Percentiles rank a stretch among this genome's conserved stretches.
Conservation (phyloP, 2,888 invertebrate genomes). For the Meiosimyza platycephala region DNA sequence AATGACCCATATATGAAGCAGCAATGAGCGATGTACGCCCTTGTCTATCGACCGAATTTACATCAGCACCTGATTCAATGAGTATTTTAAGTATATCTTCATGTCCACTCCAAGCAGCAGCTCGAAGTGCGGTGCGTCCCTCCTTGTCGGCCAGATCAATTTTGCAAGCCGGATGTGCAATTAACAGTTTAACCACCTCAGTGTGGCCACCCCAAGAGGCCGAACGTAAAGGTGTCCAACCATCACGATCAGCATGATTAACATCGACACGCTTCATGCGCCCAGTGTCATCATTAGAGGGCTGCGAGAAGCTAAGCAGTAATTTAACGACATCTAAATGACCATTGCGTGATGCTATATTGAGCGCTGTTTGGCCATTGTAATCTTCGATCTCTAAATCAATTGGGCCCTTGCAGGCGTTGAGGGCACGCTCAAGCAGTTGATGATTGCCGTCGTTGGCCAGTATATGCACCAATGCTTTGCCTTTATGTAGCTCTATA, state of each 20-base stretch:
- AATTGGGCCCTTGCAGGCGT: constrained; percentile 70
- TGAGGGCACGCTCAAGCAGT: constrained; percentile 73
- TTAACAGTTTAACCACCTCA: constrained; percentile 83
- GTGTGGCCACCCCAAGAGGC: constrained; percentile 97
- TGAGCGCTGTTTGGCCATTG: constrained; percentile 87
- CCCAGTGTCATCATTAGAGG: constrained; percentile 62
- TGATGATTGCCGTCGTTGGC: constrained; percentile 81
- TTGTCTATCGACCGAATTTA: constrained; percentile 88
- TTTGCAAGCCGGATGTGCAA: constrained; percentile 79
- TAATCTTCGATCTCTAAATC: constrained; percentile 76
- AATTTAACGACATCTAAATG: constrained; percentile 79
- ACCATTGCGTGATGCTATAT: constrained; percentile 85
- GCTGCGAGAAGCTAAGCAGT: constrained; percentile 66
- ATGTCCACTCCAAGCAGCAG: constrained; percentile 95
- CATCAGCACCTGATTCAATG: constrained; percentile 80
- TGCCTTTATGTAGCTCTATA: constrained; percentile 70
- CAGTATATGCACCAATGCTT: constrained; percentile 80
- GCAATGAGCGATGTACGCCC: constrained; percentile 93
- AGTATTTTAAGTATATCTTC: constrained; percentile 83
- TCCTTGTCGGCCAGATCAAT: constrained; percentile 90
- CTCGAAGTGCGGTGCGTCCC: constrained; percentile 88
- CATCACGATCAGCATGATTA: constrained; percentile 84
- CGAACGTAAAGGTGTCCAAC: constrained; percentile 91
- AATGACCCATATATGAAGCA: constrained; percentile 96
- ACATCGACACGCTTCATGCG: constrained; percentile 73